Base-by-base conservation (phyloP, 2,113 vertebrate genomes). In the Sinocyclocheilus anshuiensis region DNA sequence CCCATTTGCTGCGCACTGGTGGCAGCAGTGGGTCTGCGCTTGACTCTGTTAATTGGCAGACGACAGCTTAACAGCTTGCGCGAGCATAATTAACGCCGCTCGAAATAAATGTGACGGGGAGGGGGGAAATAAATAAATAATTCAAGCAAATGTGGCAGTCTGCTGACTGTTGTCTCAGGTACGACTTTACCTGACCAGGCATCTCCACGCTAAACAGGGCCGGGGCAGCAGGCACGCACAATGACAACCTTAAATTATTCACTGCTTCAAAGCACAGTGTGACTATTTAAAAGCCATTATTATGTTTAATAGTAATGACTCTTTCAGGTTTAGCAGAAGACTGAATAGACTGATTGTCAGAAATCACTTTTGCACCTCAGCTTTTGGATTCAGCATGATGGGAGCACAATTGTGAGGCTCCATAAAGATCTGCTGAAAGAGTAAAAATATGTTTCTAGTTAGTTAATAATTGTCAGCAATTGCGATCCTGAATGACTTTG, bases 261-360 rank as follows among this genome's bases (percentile, higher is more conserved):
- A 95, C 89, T 0, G 83, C 88, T 90, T 91, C 89, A 91, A 94
- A 92, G 91, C 91, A 87, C 91, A 91, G 88, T 26, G 89, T 89
- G 91, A 92, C 94, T 94, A 91, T 88, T 90, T 94, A 94, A 94
- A 94, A 94, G 93, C 94, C 93, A 93, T 95, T 94, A 94, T 94
- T 94, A 94, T 94, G 92, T 93, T 94, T 95, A 94, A 95, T 94
- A 93, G 94, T 94, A 95, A 95, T 94, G 93, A 94, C 93, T 94
- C 93, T 93, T 94, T 90, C 89, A 93, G 92, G 92, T 90, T 86
- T 78, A 16, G 83, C 81, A 75, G 65, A 82, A 33, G 76, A 76
- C 45, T 77, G 77, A 92, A 90, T 80, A 87, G 87, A 88, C 90
- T 89, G 91, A 93, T 91, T 82, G 89, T 90, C 90, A 57, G 88